phyloP scores from a whole-genome alignment of 2,797 vertebrate species.

The Pitangus sulphuratus region DNA sequence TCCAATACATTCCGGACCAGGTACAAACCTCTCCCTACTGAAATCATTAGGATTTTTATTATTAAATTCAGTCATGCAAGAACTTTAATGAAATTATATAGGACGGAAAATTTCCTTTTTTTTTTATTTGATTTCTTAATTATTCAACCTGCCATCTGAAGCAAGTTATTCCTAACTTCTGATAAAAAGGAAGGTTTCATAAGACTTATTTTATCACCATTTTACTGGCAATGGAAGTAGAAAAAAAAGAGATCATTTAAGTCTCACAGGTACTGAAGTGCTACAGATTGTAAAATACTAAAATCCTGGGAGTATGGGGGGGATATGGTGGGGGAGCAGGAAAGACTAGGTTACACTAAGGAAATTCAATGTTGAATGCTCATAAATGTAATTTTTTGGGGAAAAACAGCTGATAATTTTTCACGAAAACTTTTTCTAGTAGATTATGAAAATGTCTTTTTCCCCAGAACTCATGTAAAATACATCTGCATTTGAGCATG shows the following conservation, averaged over 20 bases:
- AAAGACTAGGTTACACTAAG: not conserved
- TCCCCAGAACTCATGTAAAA: not conserved
- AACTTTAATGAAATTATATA: not conserved
- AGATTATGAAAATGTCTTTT: not conserved
- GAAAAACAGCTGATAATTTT: not conserved
- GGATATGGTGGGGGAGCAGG: not conserved
- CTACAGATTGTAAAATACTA: not conserved
- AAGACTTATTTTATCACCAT: not conserved
- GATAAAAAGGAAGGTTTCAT: not conserved
- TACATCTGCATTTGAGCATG: not conserved
- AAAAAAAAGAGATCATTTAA: not conserved
- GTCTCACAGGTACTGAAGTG: not conserved
- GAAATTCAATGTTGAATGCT: not conserved
- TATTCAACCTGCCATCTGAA: not conserved
- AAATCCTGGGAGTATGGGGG: not conserved
- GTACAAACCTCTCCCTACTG: not conserved
- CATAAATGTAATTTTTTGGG: not conserved
- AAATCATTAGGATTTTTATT: not conserved
- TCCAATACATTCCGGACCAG: not conserved
- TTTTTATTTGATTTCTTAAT: not conserved
- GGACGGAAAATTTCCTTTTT: not conserved
- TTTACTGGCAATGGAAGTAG: not conserved
- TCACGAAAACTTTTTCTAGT: not conserved
- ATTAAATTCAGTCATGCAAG: not conserved
- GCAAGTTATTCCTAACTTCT: not conserved